phyloP scores from a whole-genome alignment of 1,140 invertebrate species.

The Drosophila hydei region DNA sequence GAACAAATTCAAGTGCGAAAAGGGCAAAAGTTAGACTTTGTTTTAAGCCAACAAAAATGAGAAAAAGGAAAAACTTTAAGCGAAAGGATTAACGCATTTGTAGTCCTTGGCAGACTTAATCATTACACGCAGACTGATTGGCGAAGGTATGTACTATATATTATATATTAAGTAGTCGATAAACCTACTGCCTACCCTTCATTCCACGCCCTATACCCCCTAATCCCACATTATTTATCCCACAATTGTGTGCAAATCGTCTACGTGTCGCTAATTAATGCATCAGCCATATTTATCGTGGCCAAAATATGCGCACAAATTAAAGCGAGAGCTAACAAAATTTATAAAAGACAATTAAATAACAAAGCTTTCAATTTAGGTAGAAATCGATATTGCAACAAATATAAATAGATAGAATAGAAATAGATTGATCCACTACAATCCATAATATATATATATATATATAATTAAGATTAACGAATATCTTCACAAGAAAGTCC shows the following conservation, averaged over 20 bases:
- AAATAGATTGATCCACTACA: no score
- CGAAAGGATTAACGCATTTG: not conserved
- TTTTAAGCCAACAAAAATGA: not conserved
- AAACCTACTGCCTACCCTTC: no score
- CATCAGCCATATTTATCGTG: not conserved
- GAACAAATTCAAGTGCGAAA: not conserved
- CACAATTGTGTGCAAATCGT: slow-evolving; percentile 5
- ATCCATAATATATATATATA: no score
- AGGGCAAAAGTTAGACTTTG: not conserved
- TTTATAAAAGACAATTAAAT: not conserved
- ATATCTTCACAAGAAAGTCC: no score
- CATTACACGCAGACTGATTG: not conserved
- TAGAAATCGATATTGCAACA: no score
- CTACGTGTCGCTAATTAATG: not conserved
- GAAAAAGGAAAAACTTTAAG: not conserved
- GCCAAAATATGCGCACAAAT: slow-evolving; percentile 2
- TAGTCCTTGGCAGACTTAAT: not conserved
- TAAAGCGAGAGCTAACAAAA: not conserved
- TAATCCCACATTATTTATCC: slow-evolving; percentile 5
- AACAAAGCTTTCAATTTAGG: not conserved
- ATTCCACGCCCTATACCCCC: not conserved
- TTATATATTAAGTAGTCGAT: not conserved
- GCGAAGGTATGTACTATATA: not conserved
- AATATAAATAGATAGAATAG: no score
- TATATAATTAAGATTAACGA: no score